Base-by-base conservation (phyloP, 2,888 invertebrate genomes). In the Sphecodes monilicornis region DNA sequence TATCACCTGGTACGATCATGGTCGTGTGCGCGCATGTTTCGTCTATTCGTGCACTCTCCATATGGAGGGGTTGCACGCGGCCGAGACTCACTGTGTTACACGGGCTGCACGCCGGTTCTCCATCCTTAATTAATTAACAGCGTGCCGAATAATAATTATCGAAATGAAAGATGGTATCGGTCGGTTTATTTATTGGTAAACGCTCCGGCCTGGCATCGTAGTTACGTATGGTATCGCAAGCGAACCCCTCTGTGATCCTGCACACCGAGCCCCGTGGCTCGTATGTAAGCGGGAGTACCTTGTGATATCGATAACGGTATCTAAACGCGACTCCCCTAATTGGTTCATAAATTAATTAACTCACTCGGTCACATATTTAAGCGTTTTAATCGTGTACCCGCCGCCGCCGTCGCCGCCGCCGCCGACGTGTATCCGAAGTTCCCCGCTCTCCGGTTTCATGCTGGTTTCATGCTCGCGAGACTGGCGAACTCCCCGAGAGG, bases 91-190 rank as follows among this genome's bases (percentile, higher is more conserved):
- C 82, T 66, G 64, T 46, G 68, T 46, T 77, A 41, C 66, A 68
- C 68, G 39, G 68, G 64, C 43, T 32, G 76, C 89, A 83, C 87
- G 39, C 81, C 77, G 80, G 79, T 64, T 71, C 85, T 89, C 89
- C 87, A 83, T 89, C 90, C 91, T 94, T 93, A 94, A 94, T 94
- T 94, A 94, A 94, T 94, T 94, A 94, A 94, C 94, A 91, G 90
- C 89, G 89, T 82, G 87, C 86, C 91, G 91, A 93, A 94, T 93
- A 93, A 93, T 94, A 94, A 94, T 94, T 93, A 94, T 93, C 92
- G 91, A 89, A 93, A 92, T 93, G 93, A 93, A 93, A 93, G 93
- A 94, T 94, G 91, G 82, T 94, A 94, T 94, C 87, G 86, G 82
- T 68, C 69, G 85, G 92, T 88, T 92, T 93, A 93, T 94, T 94